These are phyloP conservation scores for Steinernema feltiae DNA, from an alignment of 1,140 invertebrate species.

Conservation along the genomic window DNA sequence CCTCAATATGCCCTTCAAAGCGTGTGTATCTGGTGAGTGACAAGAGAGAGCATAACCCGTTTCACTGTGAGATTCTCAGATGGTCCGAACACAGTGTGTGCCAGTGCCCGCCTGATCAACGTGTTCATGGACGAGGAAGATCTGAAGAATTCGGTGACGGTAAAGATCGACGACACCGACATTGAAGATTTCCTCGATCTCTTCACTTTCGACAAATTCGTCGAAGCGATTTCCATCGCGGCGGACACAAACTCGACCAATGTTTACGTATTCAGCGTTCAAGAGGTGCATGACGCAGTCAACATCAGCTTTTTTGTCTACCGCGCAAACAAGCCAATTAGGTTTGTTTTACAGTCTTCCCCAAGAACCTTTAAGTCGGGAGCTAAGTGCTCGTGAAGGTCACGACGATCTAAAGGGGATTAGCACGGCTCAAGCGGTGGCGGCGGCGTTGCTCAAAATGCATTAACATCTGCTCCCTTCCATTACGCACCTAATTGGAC, in stretches of 20 bases:
- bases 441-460: conserved; percentile 10
- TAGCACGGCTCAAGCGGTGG: conserved; percentile 1
- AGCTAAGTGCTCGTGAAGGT: conserved; percentile 10
- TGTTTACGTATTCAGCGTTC: not conserved
- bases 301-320: conserved; percentile 84
- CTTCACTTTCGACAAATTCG: conserved; percentile 72
- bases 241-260: conserved; percentile 12
- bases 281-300: conserved; percentile 58
- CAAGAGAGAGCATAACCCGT: not conserved
- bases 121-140: conserved; percentile 76
- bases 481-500: conserved; percentile 13
- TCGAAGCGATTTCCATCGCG: conserved; percentile 11
- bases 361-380: not conserved
- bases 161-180: conserved; percentile 85
- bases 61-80: conserved; percentile 51
- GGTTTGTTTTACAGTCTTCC: conserved; percentile 64
- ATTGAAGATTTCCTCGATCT: conserved; percentile 85
- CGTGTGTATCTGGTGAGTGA: conserved; percentile 74
- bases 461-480: conserved; percentile 5
- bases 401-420: conserved; percentile 1
- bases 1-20: conserved; percentile 83
- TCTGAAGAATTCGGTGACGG: too few relatives aligned
- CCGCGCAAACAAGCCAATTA: conserved; percentile 70
- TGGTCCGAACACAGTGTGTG: conserved; percentile 61
- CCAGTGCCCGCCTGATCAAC: conserved; percentile 64